Conservation (phyloP, 1,140 invertebrate species). For the Drosophila equinoxialis region DNA sequence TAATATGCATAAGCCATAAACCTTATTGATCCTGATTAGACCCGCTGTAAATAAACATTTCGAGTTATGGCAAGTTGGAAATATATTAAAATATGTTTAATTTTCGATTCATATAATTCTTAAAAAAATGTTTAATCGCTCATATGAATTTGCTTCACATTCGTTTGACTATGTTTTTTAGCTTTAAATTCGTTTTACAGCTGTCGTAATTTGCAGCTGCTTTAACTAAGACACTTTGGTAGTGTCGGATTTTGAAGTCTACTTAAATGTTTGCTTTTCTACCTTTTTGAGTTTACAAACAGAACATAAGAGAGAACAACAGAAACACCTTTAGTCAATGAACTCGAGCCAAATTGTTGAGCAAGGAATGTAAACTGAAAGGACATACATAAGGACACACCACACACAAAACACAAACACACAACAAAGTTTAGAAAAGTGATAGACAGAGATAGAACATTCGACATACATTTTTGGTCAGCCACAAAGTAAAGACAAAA, state of each 20-base stretch:
- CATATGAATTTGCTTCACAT: neutral
- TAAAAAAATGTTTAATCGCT: too few relatives aligned
- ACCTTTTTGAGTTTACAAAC: slow-evolving; percentile 8
- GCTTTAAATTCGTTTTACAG: too few relatives aligned
- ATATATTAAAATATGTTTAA: too few relatives aligned
- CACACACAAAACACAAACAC: slow-evolving; percentile 13
- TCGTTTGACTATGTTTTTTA: neutral
- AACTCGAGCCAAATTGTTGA: slow-evolving; percentile 8
- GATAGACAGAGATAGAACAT: neutral
- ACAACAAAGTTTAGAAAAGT: slow-evolving; percentile 2
- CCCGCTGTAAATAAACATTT: too few relatives aligned
- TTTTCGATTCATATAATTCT: too few relatives aligned
- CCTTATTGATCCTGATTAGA: too few relatives aligned
- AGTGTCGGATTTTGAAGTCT: neutral
- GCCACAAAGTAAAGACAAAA: slow-evolving; percentile 45
- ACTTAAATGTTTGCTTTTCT: slow-evolving; percentile 7
- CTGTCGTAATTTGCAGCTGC: too few relatives aligned
- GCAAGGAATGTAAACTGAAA: slow-evolving; percentile 18
- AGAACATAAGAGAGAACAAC: neutral
- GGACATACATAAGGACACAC: slow-evolving; percentile 8
- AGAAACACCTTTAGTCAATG: slow-evolving; percentile 24
- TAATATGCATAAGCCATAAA: too few relatives aligned
- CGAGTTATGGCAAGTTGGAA: too few relatives aligned
- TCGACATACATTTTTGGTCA: slow-evolving; percentile 10
- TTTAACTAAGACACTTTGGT: neutral